Conservation (phyloP, 1,140 invertebrate species). For the Drosophila bocqueti region DNA sequence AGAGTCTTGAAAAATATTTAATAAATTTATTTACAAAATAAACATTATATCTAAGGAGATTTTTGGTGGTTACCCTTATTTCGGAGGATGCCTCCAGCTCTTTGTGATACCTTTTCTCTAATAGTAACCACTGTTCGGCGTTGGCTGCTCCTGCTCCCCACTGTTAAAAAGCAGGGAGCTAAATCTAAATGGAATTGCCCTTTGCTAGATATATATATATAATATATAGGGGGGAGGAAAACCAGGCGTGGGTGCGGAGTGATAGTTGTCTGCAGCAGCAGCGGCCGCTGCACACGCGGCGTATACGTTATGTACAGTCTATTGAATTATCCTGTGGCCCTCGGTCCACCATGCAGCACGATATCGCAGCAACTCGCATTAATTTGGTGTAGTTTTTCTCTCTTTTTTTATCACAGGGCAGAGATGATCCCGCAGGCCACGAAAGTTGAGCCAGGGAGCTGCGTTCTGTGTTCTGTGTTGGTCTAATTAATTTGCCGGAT, state of each 20-base stretch:
- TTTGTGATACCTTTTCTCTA: background rate
- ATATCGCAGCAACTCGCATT: conserved; percentile 14
- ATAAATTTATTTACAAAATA: no score
- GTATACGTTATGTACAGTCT: conserved; percentile 8
- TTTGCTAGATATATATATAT: background rate
- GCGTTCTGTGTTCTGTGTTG: background rate
- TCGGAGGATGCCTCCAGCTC: background rate
- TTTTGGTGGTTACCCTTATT: background rate
- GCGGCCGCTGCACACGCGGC: conserved; percentile 21
- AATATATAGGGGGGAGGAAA: no score
- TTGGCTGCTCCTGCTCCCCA: background rate
- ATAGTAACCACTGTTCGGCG: background rate
- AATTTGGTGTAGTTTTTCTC: conserved; percentile 15
- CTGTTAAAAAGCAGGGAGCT: conserved; percentile 16
- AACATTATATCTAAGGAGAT: background rate
- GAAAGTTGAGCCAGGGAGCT: conserved; percentile 7
- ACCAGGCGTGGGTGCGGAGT: conserved; percentile 1
- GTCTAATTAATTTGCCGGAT: conserved; percentile 24
- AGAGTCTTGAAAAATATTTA: background rate
- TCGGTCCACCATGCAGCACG: background rate
- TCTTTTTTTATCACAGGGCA: background rate
- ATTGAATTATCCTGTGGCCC: conserved; percentile 33
- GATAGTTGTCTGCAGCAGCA: conserved; percentile 19
- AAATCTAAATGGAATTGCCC: conserved; percentile 47
- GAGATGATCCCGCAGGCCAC: conserved; percentile 3